phyloP scores from a whole-genome alignment of 2,113 vertebrate genomes.

The Lycaon pictus region DNA sequence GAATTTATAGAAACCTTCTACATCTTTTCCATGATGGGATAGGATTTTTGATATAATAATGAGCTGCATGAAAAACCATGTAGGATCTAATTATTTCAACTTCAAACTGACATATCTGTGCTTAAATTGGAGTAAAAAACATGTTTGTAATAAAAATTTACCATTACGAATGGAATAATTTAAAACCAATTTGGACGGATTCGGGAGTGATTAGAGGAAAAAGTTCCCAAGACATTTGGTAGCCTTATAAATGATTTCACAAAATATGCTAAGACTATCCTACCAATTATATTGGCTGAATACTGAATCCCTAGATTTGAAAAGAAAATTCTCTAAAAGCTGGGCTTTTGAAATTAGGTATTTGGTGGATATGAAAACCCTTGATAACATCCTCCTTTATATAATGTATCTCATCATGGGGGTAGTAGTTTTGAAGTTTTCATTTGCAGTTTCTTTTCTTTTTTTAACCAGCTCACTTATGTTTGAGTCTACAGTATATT shows the following conservation, averaged over 20 bases:
- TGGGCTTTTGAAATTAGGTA: slow-evolving; percentile 67
- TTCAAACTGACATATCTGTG: slow-evolving; percentile 77
- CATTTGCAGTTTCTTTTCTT: slow-evolving; percentile 77
- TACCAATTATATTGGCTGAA: slow-evolving; percentile 71
- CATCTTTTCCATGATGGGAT: slow-evolving; percentile 52
- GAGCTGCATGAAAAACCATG: slow-evolving; percentile 71
- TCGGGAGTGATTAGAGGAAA: slow-evolving; percentile 80
- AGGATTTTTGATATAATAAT: slow-evolving; percentile 77
- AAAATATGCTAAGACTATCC: slow-evolving; percentile 73
- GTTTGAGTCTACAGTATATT: slow-evolving; percentile 78
- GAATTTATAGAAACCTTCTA: slow-evolving; percentile 71
- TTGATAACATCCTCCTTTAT: slow-evolving; percentile 60
- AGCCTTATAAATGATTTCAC: slow-evolving; percentile 82
- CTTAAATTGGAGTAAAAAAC: slow-evolving; percentile 81
- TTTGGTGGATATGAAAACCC: slow-evolving; percentile 29
- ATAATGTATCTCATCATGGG: slow-evolving; percentile 66
- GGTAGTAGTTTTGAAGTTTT: slow-evolving; percentile 77
- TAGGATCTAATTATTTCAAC: slow-evolving; percentile 82
- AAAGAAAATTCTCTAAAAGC: slow-evolving; percentile 70
- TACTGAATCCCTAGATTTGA: slow-evolving; percentile 63
- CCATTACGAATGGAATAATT: slow-evolving; percentile 82
- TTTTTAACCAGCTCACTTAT: slow-evolving; percentile 75
- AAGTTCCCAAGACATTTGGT: slow-evolving; percentile 83
- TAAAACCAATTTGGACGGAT: slow-evolving; percentile 82
- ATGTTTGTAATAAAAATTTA: slow-evolving; percentile 84